Evolutionary conservation across 2,113 vertebrate species (phyloP).

Genomic region (Rhinopomastus cyanomelas): DNA sequence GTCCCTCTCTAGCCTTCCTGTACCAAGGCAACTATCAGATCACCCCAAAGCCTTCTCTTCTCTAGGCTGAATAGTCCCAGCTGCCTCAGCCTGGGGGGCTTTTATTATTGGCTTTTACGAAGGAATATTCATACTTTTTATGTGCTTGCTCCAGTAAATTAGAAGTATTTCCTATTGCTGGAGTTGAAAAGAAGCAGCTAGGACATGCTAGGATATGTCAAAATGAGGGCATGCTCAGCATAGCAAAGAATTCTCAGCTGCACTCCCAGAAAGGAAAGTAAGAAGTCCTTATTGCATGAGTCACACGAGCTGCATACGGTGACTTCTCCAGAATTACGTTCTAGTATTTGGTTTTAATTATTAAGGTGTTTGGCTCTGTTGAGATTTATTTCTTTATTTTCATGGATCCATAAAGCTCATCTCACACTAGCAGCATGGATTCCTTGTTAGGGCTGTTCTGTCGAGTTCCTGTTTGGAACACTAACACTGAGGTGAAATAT

Average conservation of each 20-base stretch:
- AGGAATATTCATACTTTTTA: background rate
- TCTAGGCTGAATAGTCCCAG: no score
- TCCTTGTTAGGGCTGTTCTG: background rate
- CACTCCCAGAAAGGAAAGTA: background rate
- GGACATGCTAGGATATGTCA: background rate
- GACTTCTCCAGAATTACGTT: background rate
- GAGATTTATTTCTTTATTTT: constrained; percentile 10
- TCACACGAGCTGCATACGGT: background rate
- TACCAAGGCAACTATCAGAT: no score
- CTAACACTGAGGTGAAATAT: constrained; percentile 7
- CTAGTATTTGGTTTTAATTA: constrained; percentile 35
- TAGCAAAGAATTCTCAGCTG: background rate
- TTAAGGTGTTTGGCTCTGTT: constrained; percentile 17
- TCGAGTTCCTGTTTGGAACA: background rate
- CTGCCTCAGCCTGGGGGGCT: background rate
- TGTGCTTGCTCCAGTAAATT: background rate
- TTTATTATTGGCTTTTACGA: background rate
- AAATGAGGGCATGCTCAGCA: background rate
- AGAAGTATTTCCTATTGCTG: background rate
- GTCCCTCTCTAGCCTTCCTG: no score
- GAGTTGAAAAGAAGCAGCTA: background rate
- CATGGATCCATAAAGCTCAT: background rate
- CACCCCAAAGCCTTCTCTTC: no score
- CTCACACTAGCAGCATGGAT: background rate
- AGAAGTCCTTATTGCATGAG: background rate